A percentile compares a stretch with the other conserved stretches of the same genome.
phyloP scores from a whole-genome alignment of 2,113 vertebrate genomes.

The Nothocercus nigrocapillus region DNA sequence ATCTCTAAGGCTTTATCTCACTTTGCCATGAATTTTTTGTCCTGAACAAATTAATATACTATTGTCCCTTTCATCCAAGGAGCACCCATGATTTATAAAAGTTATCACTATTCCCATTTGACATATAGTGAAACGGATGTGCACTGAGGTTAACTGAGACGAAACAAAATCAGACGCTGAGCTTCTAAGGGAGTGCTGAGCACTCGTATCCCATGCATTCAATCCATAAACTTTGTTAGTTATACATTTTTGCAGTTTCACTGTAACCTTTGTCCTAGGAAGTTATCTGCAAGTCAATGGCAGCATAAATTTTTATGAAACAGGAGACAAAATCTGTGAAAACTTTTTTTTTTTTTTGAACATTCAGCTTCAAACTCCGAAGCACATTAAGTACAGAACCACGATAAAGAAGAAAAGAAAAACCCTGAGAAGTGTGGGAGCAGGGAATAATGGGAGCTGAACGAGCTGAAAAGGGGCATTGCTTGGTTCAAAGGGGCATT shows the following conservation, averaged over 20 bases:
- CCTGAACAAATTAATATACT: neutral
- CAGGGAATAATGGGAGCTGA: constrained; percentile 1
- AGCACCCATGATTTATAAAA: neutral
- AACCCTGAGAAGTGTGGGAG: rapidly evolving
- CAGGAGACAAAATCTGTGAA: neutral
- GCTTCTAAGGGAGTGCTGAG: neutral
- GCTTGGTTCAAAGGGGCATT: constrained; percentile 39
- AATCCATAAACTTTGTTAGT: neutral
- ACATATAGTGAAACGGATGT: neutral
- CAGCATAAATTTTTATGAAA: neutral
- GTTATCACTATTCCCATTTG: neutral
- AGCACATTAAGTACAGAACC: neutral
- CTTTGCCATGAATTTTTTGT: neutral
- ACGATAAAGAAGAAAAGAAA: neutral
- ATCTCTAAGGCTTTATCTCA: neutral
- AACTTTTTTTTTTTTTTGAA: neutral
- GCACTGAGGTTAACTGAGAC: neutral
- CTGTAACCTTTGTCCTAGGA: constrained; percentile 1
- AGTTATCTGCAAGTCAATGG: neutral
- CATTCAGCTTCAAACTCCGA: neutral
- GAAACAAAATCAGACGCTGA: neutral
- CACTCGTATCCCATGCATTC: neutral
- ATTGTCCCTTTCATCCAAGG: neutral
- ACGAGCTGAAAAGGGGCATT: neutral
- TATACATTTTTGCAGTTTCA: neutral